phyloP scores from a whole-genome alignment of 1,140 invertebrate genomes.

The Amphibalanus amphitrite region DNA sequence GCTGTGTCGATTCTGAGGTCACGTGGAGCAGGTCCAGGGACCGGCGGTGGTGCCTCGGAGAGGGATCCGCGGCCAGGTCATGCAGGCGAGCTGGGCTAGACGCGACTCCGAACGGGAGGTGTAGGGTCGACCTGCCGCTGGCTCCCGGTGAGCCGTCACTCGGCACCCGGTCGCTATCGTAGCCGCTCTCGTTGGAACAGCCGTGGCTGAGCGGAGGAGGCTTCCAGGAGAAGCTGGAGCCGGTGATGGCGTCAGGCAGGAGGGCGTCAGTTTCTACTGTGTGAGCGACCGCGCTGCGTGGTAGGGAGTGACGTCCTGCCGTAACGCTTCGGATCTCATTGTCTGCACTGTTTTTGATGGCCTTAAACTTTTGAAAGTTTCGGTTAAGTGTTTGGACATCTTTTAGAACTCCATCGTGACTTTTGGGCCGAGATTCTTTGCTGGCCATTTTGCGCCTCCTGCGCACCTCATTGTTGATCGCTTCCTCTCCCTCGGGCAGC shows the following conservation, averaged over 20 bases:
- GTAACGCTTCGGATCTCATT: background rate
- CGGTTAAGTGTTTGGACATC: background rate
- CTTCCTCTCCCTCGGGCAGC: background rate
- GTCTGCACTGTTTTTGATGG: background rate
- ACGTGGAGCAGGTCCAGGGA: too few relatives aligned
- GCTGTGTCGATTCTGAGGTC: too few relatives aligned
- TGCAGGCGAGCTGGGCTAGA: too few relatives aligned
- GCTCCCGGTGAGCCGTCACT: background rate
- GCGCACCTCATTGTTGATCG: background rate
- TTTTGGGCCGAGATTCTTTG: background rate
- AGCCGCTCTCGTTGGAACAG: background rate
- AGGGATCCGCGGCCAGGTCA: too few relatives aligned
- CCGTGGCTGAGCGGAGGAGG: background rate
- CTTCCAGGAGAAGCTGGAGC: background rate
- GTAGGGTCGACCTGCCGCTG: background rate
- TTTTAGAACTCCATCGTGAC: background rate
- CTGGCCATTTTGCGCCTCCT: background rate
- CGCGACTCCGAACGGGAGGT: background rate
- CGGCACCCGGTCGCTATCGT: background rate
- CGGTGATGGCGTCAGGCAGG: too few relatives aligned
- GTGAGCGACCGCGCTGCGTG: too few relatives aligned
- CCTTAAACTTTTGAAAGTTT: background rate
- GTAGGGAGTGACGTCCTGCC: background rate
- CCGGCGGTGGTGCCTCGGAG: too few relatives aligned
- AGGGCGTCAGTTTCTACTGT: too few relatives aligned